Percentiles rank a stretch among this genome's conserved stretches.
Evolutionary conservation across 2,888 invertebrate genomes (phyloP).

Genomic region (Bugula neritina): DNA sequence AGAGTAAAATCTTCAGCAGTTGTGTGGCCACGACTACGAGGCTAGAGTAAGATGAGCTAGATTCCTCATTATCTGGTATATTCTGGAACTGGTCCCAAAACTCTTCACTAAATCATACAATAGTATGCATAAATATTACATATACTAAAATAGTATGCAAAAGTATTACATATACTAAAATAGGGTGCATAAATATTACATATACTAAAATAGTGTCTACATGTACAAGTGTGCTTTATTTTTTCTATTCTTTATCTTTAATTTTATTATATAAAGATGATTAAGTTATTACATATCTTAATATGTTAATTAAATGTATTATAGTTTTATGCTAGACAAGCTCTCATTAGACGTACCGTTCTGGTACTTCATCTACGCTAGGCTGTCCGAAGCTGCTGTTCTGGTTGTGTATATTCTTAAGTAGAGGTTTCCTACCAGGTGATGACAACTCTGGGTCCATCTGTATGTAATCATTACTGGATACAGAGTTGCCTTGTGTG

Average conservation of each 20-base stretch:
- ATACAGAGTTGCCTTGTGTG: background rate
- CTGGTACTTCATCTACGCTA: background rate
- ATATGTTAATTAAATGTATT: too few relatives aligned
- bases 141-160: too few relatives aligned
- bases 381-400: slow-evolving; percentile 14
- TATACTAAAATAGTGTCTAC: too few relatives aligned
- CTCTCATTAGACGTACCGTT: background rate
- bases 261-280: too few relatives aligned
- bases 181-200: background rate
- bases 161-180: too few relatives aligned
- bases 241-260: too few relatives aligned
- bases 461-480: background rate
- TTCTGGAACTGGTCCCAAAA: slow-evolving; percentile 22
- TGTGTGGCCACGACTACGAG: background rate
- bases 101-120: background rate
- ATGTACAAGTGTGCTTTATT: too few relatives aligned
- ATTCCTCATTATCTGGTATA: background rate
- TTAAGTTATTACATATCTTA: too few relatives aligned
- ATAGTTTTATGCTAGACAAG: too few relatives aligned
- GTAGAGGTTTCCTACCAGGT: background rate
- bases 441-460: background rate
- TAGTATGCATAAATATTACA: background rate
- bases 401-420: background rate
- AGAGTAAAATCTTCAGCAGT: background rate
- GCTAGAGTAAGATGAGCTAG: too few relatives aligned